Conservation (phyloP, 2,888 invertebrate species). For the Agrochola lychnidis region DNA sequence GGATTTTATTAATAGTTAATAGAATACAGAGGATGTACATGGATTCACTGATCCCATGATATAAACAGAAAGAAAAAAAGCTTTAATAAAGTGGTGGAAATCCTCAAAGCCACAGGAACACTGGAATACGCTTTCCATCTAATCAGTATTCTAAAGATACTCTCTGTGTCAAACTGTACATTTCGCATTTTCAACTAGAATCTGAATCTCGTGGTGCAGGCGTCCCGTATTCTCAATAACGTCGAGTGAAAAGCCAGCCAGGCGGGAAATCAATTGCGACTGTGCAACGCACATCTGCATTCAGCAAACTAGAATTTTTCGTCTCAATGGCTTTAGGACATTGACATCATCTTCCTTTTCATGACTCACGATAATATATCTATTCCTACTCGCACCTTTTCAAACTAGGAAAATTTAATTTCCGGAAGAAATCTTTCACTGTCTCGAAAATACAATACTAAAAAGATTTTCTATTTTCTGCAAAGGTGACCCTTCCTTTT, state of each 20-base stretch:
- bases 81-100: neutral
- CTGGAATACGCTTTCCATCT: neutral
- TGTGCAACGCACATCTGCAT: slow-evolving; percentile 33
- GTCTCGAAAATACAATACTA: slow-evolving; percentile 12
- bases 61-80: neutral
- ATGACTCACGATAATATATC: neutral
- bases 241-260: slow-evolving; percentile 48
- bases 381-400: neutral
- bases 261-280: slow-evolving; percentile 60
- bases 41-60: neutral
- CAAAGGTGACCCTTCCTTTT: slow-evolving; percentile 24
- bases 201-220: slow-evolving; percentile 22
- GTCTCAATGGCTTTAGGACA: slow-evolving; percentile 18
- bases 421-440: slow-evolving; percentile 15
- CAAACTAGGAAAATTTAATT: slow-evolving; percentile 20
- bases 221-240: slow-evolving; percentile 54
- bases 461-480: slow-evolving; percentile 21
- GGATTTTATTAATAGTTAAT: neutral
- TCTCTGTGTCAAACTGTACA: slow-evolving; percentile 10
- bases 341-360: slow-evolving; percentile 6
- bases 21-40: neutral
- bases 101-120: neutral
- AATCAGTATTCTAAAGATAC: slow-evolving; percentile 25
- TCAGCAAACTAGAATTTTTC: slow-evolving; percentile 27
- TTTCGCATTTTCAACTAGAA: slow-evolving; percentile 31